A percentile compares a stretch with the other conserved stretches of the same genome.
Evolutionary conservation across 2,797 vertebrate species (phyloP).

Genomic region (Notolepis coatsorum): DNA sequence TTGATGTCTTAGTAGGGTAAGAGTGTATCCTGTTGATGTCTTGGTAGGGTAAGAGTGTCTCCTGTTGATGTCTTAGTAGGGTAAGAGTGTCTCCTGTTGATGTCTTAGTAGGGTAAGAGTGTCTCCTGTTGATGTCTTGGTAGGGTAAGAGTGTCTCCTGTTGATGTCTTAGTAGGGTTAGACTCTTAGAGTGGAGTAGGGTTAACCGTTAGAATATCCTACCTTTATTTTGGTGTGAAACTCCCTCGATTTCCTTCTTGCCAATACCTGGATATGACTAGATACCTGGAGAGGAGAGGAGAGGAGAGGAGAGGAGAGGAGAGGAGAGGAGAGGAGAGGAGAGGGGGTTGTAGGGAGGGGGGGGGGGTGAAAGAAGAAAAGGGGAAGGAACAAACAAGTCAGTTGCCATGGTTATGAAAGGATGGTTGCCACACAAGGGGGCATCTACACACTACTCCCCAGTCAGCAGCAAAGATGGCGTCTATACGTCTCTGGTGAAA

Average conservation of each 20-base stretch:
- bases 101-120: too few relatives aligned
- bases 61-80: too few relatives aligned
- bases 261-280: conserved; percentile 99
- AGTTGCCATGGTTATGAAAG: conserved; percentile 99
- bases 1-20: too few relatives aligned
- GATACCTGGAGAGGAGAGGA: conserved; percentile 92
- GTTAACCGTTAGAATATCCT: conserved; percentile 82
- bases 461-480: conserved; percentile 67
- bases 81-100: too few relatives aligned
- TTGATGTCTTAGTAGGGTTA: too few relatives aligned
- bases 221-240: conserved; percentile 99
- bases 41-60: too few relatives aligned
- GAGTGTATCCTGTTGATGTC: too few relatives aligned
- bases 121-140: too few relatives aligned
- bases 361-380: conserved; percentile 26
- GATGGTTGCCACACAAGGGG: conserved; percentile 89
- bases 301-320: conserved; percentile 1
- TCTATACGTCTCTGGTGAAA: conserved; percentile 51
- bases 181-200: background rate
- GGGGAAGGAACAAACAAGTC: conserved; percentile 85
- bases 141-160: too few relatives aligned
- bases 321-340: background rate
- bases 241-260: conserved; percentile 98
- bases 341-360: conserved; percentile 2
- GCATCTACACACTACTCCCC: conserved; percentile 38